Evolutionary conservation across 2,888 invertebrate genomes (phyloP).

Genomic region (Eubasilissa splendida): DNA sequence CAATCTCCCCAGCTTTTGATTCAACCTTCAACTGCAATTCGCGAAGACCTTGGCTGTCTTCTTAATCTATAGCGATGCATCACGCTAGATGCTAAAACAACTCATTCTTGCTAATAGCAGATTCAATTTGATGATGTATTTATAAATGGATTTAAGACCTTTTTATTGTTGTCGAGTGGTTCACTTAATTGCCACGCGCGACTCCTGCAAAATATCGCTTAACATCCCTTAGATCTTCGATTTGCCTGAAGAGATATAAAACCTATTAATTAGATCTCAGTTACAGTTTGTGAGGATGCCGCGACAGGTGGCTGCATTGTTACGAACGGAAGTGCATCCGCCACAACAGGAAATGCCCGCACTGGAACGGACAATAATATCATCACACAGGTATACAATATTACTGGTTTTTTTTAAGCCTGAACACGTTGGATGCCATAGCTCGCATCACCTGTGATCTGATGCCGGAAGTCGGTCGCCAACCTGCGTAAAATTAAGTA

Average conservation of each 20-base stretch:
- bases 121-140: too few relatives aligned
- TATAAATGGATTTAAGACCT: background rate
- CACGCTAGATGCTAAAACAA: too few relatives aligned
- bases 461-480: conserved; percentile 2
- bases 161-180: background rate
- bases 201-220: too few relatives aligned
- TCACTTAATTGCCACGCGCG: background rate
- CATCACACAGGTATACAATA: conserved; percentile 1
- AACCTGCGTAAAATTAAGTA: conserved; percentile 1
- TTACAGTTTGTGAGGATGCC: conserved; percentile 3
- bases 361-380: conserved; percentile 16
- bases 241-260: too few relatives aligned
- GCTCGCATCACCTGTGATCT: conserved; percentile 23
- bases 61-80: background rate
- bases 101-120: too few relatives aligned
- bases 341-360: conserved; percentile 32
- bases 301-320: conserved; percentile 27
- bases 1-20: background rate
- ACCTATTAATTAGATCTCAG: background rate
- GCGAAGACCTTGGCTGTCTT: conserved; percentile 17
- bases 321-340: conserved; percentile 36
- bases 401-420: conserved; percentile 24
- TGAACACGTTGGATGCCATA: conserved; percentile 16
- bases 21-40: background rate
- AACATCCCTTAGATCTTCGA: too few relatives aligned